Conservation (phyloP, 1,140 invertebrate genomes). For the Chrysomallon squamiferum region DNA sequence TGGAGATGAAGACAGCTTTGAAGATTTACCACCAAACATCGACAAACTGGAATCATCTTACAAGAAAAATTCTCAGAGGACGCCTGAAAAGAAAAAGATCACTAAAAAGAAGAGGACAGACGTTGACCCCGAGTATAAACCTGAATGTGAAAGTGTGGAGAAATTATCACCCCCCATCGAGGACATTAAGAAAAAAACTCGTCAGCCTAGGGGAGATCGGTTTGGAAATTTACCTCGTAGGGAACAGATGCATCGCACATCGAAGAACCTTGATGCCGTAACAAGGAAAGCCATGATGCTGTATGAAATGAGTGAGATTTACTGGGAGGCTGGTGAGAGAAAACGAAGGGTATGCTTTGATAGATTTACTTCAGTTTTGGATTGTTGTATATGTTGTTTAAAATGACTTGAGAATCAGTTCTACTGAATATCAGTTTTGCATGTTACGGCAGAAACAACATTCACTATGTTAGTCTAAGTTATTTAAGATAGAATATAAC, state of each 20-base stretch:
- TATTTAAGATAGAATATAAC: no score
- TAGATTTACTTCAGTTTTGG: background rate
- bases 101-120: background rate
- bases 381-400: background rate
- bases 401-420: no score
- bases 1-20: background rate
- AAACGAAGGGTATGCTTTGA: conserved; percentile 32
- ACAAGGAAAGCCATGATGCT: conserved; percentile 54
- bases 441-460: no score
- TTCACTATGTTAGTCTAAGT: no score
- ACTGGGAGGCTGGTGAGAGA: conserved; percentile 34
- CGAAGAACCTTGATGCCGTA: conserved; percentile 56
- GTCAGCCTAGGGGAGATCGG: conserved; percentile 15
- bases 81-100: background rate
- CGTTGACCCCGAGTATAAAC: background rate
- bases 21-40: background rate
- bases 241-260: conserved; percentile 42
- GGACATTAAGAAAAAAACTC: conserved; percentile 6
- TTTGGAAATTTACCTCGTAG: conserved; percentile 44
- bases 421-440: no score
- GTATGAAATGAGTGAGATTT: conserved; percentile 54
- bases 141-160: background rate
- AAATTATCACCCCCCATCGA: background rate
- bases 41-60: background rate
- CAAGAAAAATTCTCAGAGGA: background rate